These are phyloP conservation scores for Chiloscyllium punctatum DNA, from an alignment of 2,797 vertebrate genomes.

Conservation along the genomic window DNA sequence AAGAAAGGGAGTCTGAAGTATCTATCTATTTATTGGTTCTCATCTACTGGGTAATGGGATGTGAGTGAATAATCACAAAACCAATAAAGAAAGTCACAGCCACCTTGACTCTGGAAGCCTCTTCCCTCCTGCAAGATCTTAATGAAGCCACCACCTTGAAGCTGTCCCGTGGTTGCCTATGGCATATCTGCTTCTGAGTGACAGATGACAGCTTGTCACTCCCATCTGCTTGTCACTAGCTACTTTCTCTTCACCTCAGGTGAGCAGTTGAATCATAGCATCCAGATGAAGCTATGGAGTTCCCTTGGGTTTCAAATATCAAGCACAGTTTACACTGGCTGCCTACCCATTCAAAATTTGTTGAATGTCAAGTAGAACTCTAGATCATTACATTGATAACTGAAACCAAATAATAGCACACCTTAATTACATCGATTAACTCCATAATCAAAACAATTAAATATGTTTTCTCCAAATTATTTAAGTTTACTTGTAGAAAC, in stretches of 20 bases:
- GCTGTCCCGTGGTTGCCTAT: background rate
- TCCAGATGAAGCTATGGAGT: background rate
- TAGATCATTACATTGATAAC: background rate
- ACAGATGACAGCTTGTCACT: background rate
- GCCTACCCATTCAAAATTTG: no score
- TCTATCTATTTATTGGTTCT: no score
- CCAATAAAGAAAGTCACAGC: background rate
- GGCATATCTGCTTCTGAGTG: background rate
- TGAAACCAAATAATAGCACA: background rate
- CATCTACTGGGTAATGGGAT: background rate
- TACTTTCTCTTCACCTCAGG: background rate
- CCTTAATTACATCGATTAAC: background rate
- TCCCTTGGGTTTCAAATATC: background rate
- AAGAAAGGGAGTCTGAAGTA: background rate
- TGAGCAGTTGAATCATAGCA: background rate
- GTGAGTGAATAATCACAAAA: background rate
- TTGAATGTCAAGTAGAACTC: background rate
- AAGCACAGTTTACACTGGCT: background rate
- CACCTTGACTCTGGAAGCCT: background rate
- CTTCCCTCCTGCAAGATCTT: background rate
- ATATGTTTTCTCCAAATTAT: background rate
- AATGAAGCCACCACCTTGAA: background rate
- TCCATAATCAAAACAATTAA: background rate
- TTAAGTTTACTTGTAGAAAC: background rate
- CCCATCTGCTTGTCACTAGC: background rate